Evolutionary conservation across 2,888 invertebrate genomes (phyloP), one percentile per base, ranked within the genome.

Genomic region (Scaptomyza parva): DNA sequence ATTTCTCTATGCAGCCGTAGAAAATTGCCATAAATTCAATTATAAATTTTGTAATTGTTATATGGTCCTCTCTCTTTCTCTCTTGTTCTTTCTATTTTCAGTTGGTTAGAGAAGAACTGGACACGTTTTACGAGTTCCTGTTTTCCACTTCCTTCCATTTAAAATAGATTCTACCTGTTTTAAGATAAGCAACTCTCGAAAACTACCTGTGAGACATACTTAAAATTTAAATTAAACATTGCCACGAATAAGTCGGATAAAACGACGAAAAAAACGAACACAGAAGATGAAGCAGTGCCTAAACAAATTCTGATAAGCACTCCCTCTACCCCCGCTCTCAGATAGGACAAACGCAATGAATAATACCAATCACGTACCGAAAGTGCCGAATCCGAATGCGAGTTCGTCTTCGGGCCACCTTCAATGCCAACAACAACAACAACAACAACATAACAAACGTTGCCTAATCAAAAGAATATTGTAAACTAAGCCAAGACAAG

Each of bases 331-430:
- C n/a, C n/a, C n/a, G n/a, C n/a, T n/a, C 22, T 51, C 30, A 64
- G 71, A 78, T 76, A 78, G 68, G 48, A 22, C 48, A 37, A 8
- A 37, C 37, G 76, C 83, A 77, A 88, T 88, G 89, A 88, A 88
- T 88, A 89, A 89, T 88, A 88, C 88, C 84, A 88, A 88, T 86
- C 89, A 88, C 88, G 86, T 88, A 78, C 52, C 28, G 51, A 44
- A 37, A 33, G 26, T 64, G n/a, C 33, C 24, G 33, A 39, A 20
- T 11, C 33, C 11, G 14, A 6, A 26, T 39, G 11, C 18, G n/a
- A 26, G 41, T 28, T 24, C 45, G 5, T 14, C 28, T 26, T 28
- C 5, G 20, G 70, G 70, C 75, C 74, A 74, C 75, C 74, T 62
- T 26, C 53, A 70, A 33, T 50, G 72, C 37, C 47, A 55, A 33